Percentiles rank a stretch among this genome's conserved stretches.
phyloP scores from a whole-genome alignment of 2,113 vertebrate genomes.

The Ascaphus truei region DNA sequence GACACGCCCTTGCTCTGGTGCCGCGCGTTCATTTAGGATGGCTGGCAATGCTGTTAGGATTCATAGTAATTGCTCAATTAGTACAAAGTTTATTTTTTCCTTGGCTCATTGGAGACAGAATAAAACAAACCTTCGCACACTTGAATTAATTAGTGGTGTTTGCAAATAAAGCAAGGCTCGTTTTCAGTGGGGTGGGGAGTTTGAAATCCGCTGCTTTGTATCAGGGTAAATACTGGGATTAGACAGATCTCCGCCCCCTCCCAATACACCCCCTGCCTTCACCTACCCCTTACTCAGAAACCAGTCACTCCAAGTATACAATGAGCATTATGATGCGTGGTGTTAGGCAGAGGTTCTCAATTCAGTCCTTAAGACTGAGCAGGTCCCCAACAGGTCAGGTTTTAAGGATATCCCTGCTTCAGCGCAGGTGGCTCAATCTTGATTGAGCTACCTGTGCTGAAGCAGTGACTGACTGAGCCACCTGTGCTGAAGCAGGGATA shows the following conservation, averaged over 20 bases:
- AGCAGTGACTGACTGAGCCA: too few relatives aligned
- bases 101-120: slow-evolving; percentile 22
- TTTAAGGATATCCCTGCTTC: too few relatives aligned
- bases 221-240: neutral
- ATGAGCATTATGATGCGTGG: too few relatives aligned
- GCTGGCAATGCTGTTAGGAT: neutral
- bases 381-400: too few relatives aligned
- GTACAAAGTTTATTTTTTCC: slow-evolving; percentile 25
- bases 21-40: slow-evolving; percentile 22
- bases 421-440: too few relatives aligned
- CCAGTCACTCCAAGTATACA: too few relatives aligned
- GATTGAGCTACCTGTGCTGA: too few relatives aligned
- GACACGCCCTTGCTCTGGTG: neutral
- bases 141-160: neutral
- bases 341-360: too few relatives aligned
- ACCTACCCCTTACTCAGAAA: too few relatives aligned
- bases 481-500: neutral
- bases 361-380: too few relatives aligned
- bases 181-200: neutral
- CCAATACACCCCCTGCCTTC: too few relatives aligned
- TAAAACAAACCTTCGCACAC: neutral
- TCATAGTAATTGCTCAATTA: slow-evolving; percentile 36
- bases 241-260: neutral
- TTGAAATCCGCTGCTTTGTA: too few relatives aligned
- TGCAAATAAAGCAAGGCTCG: neutral